Percentiles rank a stretch among this genome's conserved stretches.
Evolutionary conservation across 2,113 vertebrate genomes (phyloP).

Genomic region (Sinocyclocheilus rhinocerous): DNA sequence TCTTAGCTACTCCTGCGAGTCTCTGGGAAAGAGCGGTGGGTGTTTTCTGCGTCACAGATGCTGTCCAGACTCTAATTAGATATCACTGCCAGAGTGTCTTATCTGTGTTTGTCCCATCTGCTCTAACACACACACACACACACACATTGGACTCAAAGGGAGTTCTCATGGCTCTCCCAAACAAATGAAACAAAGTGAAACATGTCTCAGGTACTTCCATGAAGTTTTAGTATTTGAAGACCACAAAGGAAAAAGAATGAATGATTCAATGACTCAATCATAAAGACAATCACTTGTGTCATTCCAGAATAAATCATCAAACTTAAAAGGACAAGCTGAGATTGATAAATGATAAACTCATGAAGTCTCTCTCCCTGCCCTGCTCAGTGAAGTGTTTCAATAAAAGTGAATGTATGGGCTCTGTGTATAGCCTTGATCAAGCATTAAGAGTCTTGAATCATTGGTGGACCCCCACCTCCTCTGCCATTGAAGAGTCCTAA

Average conservation of each 20-base stretch:
- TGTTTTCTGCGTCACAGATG: constrained; percentile 46
- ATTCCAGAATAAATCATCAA: too few species aligned
- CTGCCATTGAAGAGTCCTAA: constrained; percentile 14
- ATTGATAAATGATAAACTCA: neutral
- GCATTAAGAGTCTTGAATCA: constrained; percentile 19
- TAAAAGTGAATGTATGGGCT: constrained; percentile 22
- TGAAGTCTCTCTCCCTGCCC: constrained; percentile 5
- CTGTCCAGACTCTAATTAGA: constrained; percentile 54
- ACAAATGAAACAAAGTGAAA: neutral
- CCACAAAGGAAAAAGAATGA: neutral
- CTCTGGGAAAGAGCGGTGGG: constrained; percentile 41
- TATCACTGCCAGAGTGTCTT: constrained; percentile 40
- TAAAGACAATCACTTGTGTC: neutral
- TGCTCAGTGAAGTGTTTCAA: constrained; percentile 13
- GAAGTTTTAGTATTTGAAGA: neutral
- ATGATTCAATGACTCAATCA: neutral
- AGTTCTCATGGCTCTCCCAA: neutral
- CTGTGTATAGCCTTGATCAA: constrained; percentile 21
- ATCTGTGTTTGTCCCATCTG: constrained; percentile 43
- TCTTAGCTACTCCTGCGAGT: neutral
- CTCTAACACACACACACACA: neutral
- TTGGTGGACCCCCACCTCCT: neutral
- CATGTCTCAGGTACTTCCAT: too few species aligned
- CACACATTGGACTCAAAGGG: neutral
- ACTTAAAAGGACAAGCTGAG: neutral